Conservation (phyloP, 2,113 vertebrate species). For the Apeltes quadracus region DNA sequence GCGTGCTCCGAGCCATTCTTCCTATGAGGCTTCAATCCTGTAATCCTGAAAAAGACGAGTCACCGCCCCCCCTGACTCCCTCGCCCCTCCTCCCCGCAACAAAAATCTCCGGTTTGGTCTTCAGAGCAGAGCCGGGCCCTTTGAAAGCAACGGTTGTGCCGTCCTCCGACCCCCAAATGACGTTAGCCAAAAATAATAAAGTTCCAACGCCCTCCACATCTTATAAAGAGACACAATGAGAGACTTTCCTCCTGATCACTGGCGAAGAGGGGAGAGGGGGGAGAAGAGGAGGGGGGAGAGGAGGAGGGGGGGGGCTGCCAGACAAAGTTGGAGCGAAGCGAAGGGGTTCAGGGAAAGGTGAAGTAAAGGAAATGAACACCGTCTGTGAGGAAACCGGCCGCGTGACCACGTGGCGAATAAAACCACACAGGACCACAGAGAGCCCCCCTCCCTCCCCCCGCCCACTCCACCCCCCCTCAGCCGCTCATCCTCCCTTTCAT, state of each 20-base stretch:
- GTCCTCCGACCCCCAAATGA: not conserved
- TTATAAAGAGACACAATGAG: slow-evolving; percentile 13
- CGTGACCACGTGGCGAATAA: slow-evolving; percentile 71
- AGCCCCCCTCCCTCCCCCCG: slow-evolving; percentile 40
- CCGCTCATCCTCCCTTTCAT: slow-evolving; percentile 27
- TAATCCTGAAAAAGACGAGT: slow-evolving; percentile 50
- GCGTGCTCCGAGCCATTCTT: slow-evolving; percentile 18
- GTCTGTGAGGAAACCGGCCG: slow-evolving; percentile 73
- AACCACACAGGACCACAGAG: slow-evolving; percentile 64
- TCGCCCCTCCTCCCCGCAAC: no score
- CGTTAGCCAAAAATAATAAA: not conserved
- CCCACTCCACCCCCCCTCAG: not conserved
- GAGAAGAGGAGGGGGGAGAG: not conserved
- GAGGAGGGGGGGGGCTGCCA: slow-evolving; percentile 9
- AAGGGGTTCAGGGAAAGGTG: slow-evolving; percentile 80
- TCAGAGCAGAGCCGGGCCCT: not conserved
- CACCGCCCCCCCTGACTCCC: not conserved
- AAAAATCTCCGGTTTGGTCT: not conserved
- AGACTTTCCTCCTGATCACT: slow-evolving; percentile 21
- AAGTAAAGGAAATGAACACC: slow-evolving; percentile 79
- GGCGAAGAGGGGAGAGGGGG: not conserved
- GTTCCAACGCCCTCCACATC: not conserved
- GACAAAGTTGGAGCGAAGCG: slow-evolving; percentile 48
- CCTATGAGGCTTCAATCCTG: slow-evolving; percentile 18
- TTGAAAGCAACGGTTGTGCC: not conserved